Base-by-base conservation (phyloP, 2,888 invertebrate species). In the Drosophila anomalata region DNA sequence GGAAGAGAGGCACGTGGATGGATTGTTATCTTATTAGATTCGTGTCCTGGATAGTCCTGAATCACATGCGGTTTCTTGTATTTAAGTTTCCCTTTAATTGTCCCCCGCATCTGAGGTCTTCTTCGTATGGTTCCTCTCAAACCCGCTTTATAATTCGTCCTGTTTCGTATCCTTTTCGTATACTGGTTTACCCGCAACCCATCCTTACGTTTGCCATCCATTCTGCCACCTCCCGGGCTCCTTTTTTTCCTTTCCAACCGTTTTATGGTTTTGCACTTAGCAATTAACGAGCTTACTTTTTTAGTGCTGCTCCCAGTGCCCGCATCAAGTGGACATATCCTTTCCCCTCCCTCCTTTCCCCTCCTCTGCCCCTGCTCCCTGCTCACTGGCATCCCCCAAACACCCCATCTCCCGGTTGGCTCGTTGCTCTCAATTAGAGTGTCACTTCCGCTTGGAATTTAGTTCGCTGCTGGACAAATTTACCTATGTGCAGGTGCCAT, bases 361-460 rank as follows among this genome's bases (percentile, higher is more conserved):
- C 26, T n/a, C 24, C 14, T 33, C 20, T 24, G 2, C 7, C 36
- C 4, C n/a, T 5, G 47, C 39, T 11, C 52, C 11, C 33, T 14
- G 20, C 33, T 42, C 42, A n/a, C 44, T 55, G 55, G 26, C 51
- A 50, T 33, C 52, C 31, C 57, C 63, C 42, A 11, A 48, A 65
- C 58, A 59, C 68, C 63, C 29, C 29, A 29, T 29, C 9, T 77
- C 79, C 74, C 78, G 44, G 77, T 41, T 78, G 76, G 72, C 81
- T 78, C 78, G 78, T 78, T 78, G 81, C 78, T 80, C 78, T 80
- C 78, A 78, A 80, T 78, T 78, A 80, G 78, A 78, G 78, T 78
- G 78, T 78, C 78, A 78, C 78, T 78, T 78, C 77, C 77, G 79
- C 70, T 73, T 58, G 70, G 62, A 78, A 76, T 76, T 77, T 67